phyloP scores from a whole-genome alignment of 2,888 invertebrate genomes.

The Meloe dianella region DNA sequence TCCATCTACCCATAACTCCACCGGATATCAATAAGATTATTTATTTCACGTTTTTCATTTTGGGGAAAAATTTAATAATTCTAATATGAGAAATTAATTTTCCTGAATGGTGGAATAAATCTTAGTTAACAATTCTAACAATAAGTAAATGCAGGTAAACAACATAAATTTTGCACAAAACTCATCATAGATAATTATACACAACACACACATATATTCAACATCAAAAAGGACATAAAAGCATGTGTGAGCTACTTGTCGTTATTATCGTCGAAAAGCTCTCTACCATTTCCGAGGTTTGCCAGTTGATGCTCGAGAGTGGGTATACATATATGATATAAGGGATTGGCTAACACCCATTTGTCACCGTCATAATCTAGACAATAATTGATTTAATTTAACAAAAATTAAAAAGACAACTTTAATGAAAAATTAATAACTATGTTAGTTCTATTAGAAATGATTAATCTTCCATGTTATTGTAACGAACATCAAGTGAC shows the following conservation, averaged over 20 bases:
- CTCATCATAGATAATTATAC: constrained; percentile 21
- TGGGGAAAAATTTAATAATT: background rate
- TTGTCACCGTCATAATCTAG: constrained; percentile 28
- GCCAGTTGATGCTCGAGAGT: constrained; percentile 46
- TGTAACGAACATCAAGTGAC: constrained; percentile 43
- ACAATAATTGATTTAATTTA: background rate
- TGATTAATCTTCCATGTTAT: constrained; percentile 28
- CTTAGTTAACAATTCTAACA: constrained; percentile 31
- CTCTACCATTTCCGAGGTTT: constrained; percentile 52
- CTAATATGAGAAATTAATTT: background rate
- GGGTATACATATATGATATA: no score
- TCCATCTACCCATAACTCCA: constrained; percentile 46
- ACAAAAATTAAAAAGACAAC: background rate
- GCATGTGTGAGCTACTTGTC: constrained; percentile 57
- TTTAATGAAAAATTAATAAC: background rate
- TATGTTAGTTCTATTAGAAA: background rate
- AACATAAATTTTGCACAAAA: constrained; percentile 57
- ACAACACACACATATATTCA: constrained; percentile 41
- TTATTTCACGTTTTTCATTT: background rate
- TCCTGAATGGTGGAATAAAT: background rate
- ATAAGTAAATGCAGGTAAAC: constrained; percentile 46
- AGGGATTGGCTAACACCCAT: constrained; percentile 34
- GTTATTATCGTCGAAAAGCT: constrained; percentile 58
- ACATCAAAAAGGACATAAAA: constrained; percentile 56
- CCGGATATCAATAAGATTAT: constrained; percentile 32